Conservation (phyloP, 1,140 invertebrate species). For the Reticulitermes speratus region DNA sequence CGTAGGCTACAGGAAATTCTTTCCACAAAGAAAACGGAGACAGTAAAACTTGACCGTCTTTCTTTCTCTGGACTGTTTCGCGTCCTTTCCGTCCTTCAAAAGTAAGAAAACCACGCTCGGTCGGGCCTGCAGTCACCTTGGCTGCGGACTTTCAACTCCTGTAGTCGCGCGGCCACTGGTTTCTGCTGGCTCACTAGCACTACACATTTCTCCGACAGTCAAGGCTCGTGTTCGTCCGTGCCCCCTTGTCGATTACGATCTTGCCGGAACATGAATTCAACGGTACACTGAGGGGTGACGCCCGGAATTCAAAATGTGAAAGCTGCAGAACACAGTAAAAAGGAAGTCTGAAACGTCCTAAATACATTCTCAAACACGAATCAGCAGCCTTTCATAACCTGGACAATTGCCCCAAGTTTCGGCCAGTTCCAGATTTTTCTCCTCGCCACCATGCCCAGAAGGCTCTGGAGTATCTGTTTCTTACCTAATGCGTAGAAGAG, state of each 20-base stretch:
- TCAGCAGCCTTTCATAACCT: too few species aligned
- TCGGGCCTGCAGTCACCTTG: conserved; percentile 26
- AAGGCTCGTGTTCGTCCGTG: neutral
- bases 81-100: conserved; percentile 28
- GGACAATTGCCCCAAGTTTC: too few species aligned
- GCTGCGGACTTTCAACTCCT: conserved; percentile 31
- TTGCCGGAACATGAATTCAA: neutral
- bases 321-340: too few species aligned
- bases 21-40: neutral
- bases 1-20: neutral
- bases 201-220: neutral
- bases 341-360: too few species aligned
- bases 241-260: neutral
- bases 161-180: neutral
- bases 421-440: too few species aligned
- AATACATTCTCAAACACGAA: too few species aligned
- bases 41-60: neutral
- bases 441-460: too few species aligned
- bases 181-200: neutral
- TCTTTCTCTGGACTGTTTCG: conserved; percentile 15
- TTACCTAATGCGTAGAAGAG: too few species aligned
- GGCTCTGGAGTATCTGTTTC: too few species aligned
- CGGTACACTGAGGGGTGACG: too few species aligned
- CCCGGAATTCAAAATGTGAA: too few species aligned
- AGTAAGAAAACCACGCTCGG: conserved; percentile 25